Evolutionary conservation across 2,113 vertebrate genomes (phyloP), one percentile per base, ranked within the genome.

Genomic region (Oophaga pumilio): DNA sequence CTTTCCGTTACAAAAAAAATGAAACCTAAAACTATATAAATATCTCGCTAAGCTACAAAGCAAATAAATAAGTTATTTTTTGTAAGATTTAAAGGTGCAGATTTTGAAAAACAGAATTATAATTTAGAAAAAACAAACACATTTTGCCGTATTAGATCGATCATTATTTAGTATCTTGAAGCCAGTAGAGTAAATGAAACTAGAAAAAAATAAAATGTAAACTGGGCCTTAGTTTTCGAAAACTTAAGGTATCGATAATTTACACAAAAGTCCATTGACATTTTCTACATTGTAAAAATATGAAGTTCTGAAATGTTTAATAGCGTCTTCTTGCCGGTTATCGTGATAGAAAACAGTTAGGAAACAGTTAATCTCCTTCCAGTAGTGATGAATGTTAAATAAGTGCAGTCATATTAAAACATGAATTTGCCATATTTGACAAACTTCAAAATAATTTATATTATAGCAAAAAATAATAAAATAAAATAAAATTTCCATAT

Each of bases 11-110:
- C 59, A 50, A 71, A 20, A 43, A 8, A 62, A 28, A 57, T 24
- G 33, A 74, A 52, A 14, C 8, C 52, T 52, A 83, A 53, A 15
- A 52, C 62, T 24, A 18, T 24, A 52, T 52, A 82, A 84, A 84
- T 49, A 87, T 24, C 53, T 28, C 64, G 20, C 22, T 56, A 81
- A 73, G 28, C 66, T 71, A 81, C 18, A 80, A 60, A 26, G 49
- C 50, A 22, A 52, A 3, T 59, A 24, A 62, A 85, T 85, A 62
- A 18, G n/a, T 24, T 14, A 43, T 53, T 52, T 52, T 76, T 24
- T 50, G 56, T 71, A 71, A 71, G 57, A 85, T 52, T 18, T 76
- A 60, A 76, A 76, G 71, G 26, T 85, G 53, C 69, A 85, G 7
- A 68, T 26, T 68, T 68, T 68, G n/a, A 68, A n/a, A 24, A 11